Evolutionary conservation across 37 sponge, comb jelly and placozoan genomes (phyloP), one percentile per base, ranked within the genome.

Genomic region (Diacarnus erythraeanus): DNA sequence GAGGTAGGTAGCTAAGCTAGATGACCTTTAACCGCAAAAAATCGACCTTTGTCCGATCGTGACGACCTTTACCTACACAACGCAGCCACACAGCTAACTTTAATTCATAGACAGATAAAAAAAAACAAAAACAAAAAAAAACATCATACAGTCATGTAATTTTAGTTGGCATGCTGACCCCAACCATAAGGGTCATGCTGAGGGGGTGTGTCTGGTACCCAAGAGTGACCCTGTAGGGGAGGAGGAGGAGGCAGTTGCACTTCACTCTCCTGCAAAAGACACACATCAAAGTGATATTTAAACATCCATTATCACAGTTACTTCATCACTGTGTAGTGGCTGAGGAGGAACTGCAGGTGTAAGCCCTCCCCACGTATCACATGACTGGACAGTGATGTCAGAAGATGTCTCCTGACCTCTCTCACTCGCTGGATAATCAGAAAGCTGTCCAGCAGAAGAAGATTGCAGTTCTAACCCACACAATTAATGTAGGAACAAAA

Each of bases 321-420:
- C 86, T 27, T 27, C 64, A 36, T 87, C 88, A 76, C 88, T 87
- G 61, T 72, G 58, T 20, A 34, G 42, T 34, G 41, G 5, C 36
- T 44, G 44, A 22, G 54, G 63, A 2, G 42, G 70, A 18, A 57
- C 36, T 0, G 44, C 60, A 18, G 82, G 88, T 0, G 77, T 77
- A 22, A 87, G 64, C 18, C 88, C 88, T 27, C 76, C 82, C 88
- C 88, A 87, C 17, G 88, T 81, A 78, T 87, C 88, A 36, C 40
- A 57, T 44, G 88, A 76, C 70, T 57, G 43, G 12, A 66, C 34
- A 20, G 82, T 77, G 57, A 87, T 68, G 12, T 76, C 78, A 60
- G 71, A 76, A 42, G 66, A 65, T 4, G 27, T 25, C 26, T 60
- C 23, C 61, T 60, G 61, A 60, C 22, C 22, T 26, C 26, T 26